phyloP scores from a whole-genome alignment of 2,888 invertebrate species.

The Hemithea aestivaria region DNA sequence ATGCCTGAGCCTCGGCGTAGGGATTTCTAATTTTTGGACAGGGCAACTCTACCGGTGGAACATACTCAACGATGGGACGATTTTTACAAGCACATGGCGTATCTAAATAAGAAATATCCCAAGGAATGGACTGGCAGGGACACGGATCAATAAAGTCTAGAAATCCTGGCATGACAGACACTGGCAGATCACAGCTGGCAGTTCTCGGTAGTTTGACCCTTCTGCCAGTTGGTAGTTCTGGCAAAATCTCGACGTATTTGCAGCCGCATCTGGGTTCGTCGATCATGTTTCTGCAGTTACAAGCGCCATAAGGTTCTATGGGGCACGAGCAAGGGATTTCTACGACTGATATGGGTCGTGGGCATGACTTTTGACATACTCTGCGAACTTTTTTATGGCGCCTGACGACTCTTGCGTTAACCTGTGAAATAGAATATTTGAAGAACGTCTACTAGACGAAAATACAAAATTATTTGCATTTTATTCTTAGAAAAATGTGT shows the following conservation, averaged over 20 bases:
- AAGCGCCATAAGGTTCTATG: slow-evolving; percentile 9
- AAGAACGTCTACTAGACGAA: slow-evolving; percentile 8
- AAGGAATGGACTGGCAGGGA: background rate
- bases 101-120: background rate
- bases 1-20: slow-evolving; percentile 1
- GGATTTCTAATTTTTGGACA: slow-evolving; percentile 1
- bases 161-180: slow-evolving; percentile 9
- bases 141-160: slow-evolving; percentile 3
- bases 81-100: background rate
- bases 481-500: background rate
- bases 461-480: slow-evolving; percentile 16
- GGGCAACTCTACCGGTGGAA: slow-evolving; percentile 1
- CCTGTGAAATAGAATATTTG: slow-evolving; percentile 21
- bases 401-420: slow-evolving; percentile 15
- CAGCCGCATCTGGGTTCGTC: slow-evolving; percentile 19
- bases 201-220: slow-evolving; percentile 4
- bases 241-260: slow-evolving; percentile 10
- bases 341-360: background rate
- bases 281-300: slow-evolving; percentile 13
- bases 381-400: slow-evolving; percentile 14
- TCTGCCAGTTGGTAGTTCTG: slow-evolving; percentile 1
- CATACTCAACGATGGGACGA: slow-evolving; percentile 9
- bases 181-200: slow-evolving; percentile 5
- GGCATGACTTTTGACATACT: background rate
- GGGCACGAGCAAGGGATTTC: background rate